Evolutionary conservation across 2,797 vertebrate species (phyloP).

Genomic region (Fundulus diaphanus): DNA sequence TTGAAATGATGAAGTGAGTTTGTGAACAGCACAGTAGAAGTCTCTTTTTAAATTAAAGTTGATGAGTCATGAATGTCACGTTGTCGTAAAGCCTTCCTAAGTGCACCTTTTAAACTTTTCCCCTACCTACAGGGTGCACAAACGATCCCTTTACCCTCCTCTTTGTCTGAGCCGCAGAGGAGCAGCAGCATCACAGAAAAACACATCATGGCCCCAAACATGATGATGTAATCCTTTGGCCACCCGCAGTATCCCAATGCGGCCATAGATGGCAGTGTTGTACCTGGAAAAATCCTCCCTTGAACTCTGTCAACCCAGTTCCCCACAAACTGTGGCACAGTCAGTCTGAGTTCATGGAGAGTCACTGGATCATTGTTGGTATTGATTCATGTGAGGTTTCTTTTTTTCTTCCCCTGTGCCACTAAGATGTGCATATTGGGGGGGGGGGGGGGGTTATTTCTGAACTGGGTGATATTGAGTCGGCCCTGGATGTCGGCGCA

Average conservation of each 20-base stretch:
- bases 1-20: no score
- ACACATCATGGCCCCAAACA: slow-evolving; percentile 62
- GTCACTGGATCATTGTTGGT: slow-evolving; percentile 73
- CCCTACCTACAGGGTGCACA: not conserved
- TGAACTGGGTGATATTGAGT: slow-evolving; percentile 55
- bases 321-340: slow-evolving; percentile 62
- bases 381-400: slow-evolving; percentile 66
- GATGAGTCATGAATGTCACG: not conserved
- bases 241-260: slow-evolving; percentile 7
- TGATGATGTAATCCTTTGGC: slow-evolving; percentile 76
- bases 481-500: slow-evolving; percentile 52
- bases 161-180: slow-evolving; percentile 74
- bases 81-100: not conserved
- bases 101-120: slow-evolving; percentile 15
- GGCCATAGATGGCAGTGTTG: slow-evolving; percentile 77
- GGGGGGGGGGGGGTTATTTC: slow-evolving; percentile 44
- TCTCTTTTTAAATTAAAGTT: not conserved
- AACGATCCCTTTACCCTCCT: slow-evolving; percentile 25
- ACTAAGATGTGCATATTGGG: slow-evolving; percentile 46
- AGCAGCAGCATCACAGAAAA: slow-evolving; percentile 63
- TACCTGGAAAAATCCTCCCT: slow-evolving; percentile 32
- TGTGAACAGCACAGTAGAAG: no score
- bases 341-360: slow-evolving; percentile 67
- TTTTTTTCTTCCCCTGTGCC: slow-evolving; percentile 27
- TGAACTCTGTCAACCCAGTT: slow-evolving; percentile 73